These are phyloP conservation scores for Hoplostethus mediterraneus DNA, from an alignment of 2,797 vertebrate species.

Conservation along the genomic window DNA sequence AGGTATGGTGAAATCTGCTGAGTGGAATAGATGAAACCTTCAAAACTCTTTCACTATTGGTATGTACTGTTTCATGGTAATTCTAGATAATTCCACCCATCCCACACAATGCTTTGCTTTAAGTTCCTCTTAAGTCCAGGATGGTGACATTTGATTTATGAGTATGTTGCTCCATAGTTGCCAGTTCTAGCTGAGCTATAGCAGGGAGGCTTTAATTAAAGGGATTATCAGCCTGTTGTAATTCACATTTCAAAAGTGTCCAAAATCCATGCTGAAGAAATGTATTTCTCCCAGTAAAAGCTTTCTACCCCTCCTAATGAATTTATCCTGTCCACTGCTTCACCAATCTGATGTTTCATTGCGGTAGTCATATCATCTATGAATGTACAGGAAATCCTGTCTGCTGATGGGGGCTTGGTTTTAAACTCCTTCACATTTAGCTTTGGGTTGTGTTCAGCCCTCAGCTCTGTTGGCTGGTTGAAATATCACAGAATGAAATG, in stretches of 20 bases:
- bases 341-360: no score
- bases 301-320: constrained; percentile 21
- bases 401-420: no score
- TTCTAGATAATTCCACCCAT: constrained; percentile 53
- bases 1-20: constrained; percentile 53
- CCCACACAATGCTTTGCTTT: constrained; percentile 62
- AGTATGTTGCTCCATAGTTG: constrained; percentile 51
- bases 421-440: no score
- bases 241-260: constrained; percentile 47
- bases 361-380: no score
- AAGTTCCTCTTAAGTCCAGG: constrained; percentile 47
- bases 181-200: constrained; percentile 40
- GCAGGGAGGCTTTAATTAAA: constrained; percentile 71
- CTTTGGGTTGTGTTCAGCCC: no score
- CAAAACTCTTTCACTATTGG: constrained; percentile 31
- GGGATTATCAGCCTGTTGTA: constrained; percentile 60
- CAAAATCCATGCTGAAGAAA: constrained; percentile 45
- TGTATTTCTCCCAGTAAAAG: constrained; percentile 35
- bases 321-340: no score
- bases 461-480: no score
- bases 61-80: constrained; percentile 18
- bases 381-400: no score
- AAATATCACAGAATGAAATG: no score
- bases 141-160: constrained; percentile 54
- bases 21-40: constrained; percentile 37